These are phyloP conservation scores for Scatophagus argus DNA, from an alignment of 2,113 vertebrate genomes.

Conservation along the genomic window DNA sequence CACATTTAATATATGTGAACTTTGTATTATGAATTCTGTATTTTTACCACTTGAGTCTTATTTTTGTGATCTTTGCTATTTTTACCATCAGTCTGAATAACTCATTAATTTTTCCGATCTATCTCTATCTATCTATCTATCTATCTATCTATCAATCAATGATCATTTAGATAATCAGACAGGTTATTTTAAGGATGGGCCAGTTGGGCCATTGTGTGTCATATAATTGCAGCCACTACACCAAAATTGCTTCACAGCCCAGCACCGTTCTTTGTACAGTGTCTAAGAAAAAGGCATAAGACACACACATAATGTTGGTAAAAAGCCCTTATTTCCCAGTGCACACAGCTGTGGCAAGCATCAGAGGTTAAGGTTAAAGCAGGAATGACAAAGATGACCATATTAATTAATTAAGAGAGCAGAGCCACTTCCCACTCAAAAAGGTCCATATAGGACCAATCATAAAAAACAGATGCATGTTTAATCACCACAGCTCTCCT, in stretches of 20 bases:
- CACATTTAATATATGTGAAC: no score
- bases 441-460: not conserved
- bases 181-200: no score
- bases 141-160: no score
- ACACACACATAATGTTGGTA: not conserved
- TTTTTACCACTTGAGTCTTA: not conserved
- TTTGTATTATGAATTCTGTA: not conserved
- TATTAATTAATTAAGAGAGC: no score
- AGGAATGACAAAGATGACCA: no score
- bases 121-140: no score
- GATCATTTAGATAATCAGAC: not conserved
- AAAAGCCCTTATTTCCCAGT: not conserved
- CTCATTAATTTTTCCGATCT: no score
- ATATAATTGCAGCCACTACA: no score
- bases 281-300: not conserved
- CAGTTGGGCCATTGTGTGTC: not conserved
- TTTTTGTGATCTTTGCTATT: not conserved
- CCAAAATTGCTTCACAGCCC: not conserved
- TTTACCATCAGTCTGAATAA: not conserved
- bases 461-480: slow-evolving; percentile 42
- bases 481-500: slow-evolving; percentile 14
- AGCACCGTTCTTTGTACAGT: not conserved
- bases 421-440: not conserved
- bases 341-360: not conserved
- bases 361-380: no score